Percentiles rank a stretch among this genome's conserved stretches.
Conservation (phyloP, 2,113 vertebrate genomes). For the Nibea albiflora region DNA sequence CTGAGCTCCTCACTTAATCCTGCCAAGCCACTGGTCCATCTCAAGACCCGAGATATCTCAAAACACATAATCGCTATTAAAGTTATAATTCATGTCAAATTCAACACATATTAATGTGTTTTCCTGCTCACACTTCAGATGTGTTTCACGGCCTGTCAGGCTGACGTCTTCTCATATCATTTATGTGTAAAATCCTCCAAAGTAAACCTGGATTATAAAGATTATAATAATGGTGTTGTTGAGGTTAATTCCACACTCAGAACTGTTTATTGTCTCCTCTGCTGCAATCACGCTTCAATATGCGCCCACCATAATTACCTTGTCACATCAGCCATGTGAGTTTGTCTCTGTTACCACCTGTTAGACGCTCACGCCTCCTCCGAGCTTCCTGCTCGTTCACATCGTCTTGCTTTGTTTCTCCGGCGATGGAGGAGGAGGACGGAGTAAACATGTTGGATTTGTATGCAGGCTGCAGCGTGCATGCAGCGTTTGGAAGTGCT, state of each 20-base stretch:
- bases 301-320: neutral
- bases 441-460: slow-evolving; percentile 3
- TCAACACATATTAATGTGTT: too few species aligned
- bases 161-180: neutral
- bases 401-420: neutral
- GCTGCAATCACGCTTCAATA: neutral
- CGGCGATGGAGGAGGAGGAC: rapidly evolving
- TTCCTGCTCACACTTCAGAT: too few species aligned
- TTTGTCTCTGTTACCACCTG: neutral
- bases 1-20: too few species aligned
- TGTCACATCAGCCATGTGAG: neutral
- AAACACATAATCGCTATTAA: too few species aligned
- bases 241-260: slow-evolving; percentile 11
- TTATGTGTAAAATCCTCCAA: neutral
- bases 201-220: neutral
- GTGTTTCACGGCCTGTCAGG: too few species aligned
- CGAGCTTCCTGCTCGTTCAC: neutral
- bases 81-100: too few species aligned
- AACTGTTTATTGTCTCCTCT: slow-evolving; percentile 19
- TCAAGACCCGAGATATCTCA: too few species aligned
- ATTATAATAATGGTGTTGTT: neutral
- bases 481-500: slow-evolving; percentile 10
- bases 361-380: neutral
- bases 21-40: too few species aligned
- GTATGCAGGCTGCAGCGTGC: slow-evolving; percentile 18